These are phyloP conservation scores for Neolamprologus sp. DNA, from an alignment of 2,113 vertebrate species.

Conservation along the genomic window DNA sequence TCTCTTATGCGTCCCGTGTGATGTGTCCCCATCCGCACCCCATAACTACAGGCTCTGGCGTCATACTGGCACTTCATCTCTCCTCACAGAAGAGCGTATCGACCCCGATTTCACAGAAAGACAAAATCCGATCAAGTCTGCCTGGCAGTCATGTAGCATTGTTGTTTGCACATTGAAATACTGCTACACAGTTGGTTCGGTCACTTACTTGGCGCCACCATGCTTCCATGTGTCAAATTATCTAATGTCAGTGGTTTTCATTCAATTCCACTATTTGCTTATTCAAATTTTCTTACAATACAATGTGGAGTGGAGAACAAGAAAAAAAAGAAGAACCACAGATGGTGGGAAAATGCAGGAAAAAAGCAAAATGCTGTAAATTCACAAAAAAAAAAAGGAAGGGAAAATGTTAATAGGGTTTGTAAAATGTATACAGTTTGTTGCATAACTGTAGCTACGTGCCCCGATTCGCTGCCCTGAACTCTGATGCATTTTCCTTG, in stretches of 20 bases:
- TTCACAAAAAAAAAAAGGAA: neutral
- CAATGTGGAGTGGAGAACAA: neutral
- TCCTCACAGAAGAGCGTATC: neutral
- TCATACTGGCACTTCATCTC: conserved; percentile 24
- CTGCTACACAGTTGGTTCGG: neutral
- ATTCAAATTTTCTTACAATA: neutral
- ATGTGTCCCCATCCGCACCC: neutral
- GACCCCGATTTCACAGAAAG: neutral
- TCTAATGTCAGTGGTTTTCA: conserved; percentile 9
- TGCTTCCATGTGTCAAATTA: conserved; percentile 15
- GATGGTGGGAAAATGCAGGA: neutral
- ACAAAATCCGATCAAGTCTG: conserved; percentile 23
- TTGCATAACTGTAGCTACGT: neutral
- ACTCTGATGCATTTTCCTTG: neutral
- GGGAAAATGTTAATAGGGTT: neutral
- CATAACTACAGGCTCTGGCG: conserved; percentile 7
- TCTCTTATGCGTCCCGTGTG: conserved; percentile 13
- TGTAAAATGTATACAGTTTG: neutral
- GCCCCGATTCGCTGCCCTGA: neutral
- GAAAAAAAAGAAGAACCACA: neutral
- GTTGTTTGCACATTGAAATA: conserved; percentile 30
- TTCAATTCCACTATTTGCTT: neutral
- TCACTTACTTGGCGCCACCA: neutral
- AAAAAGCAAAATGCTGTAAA: neutral
- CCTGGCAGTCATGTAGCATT: conserved; percentile 12